Evolutionary conservation across 2,888 invertebrate species (phyloP).

Genomic region (Drosophila austrosaltans): DNA sequence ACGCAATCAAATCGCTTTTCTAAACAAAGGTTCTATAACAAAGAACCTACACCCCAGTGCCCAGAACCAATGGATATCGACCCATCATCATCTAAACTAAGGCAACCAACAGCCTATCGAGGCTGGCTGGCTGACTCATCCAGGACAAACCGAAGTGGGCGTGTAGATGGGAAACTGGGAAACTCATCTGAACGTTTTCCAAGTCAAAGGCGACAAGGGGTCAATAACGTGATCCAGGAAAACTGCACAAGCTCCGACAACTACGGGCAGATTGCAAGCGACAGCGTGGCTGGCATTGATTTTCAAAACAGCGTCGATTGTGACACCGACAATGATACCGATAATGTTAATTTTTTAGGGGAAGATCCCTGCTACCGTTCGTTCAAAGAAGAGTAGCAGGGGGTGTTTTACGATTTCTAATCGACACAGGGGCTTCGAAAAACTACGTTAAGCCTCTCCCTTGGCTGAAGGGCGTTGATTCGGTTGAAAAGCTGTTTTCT

Average conservation of each 20-base stretch:
- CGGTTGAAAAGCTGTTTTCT: too few species aligned
- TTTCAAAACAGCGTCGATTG: too few species aligned
- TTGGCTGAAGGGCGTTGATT: too few species aligned
- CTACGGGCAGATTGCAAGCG: background rate
- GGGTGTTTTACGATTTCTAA: background rate
- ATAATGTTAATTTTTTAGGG: background rate
- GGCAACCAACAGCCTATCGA: too few species aligned
- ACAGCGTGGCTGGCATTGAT: background rate
- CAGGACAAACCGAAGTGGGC: too few species aligned
- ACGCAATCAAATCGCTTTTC: background rate
- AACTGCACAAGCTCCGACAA: background rate
- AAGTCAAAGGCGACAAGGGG: background rate
- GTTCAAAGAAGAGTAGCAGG: background rate
- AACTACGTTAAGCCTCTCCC: background rate
- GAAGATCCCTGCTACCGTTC: background rate
- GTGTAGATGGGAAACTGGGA: too few species aligned
- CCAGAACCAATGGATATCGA: too few species aligned
- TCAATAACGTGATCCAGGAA: background rate
- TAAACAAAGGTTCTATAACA: background rate
- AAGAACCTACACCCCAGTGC: too few species aligned
- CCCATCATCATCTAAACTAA: too few species aligned
- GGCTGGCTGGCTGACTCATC: too few species aligned
- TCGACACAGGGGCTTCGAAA: background rate
- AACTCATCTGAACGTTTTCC: background rate
- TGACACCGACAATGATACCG: background rate